Conservation (phyloP, 1,140 invertebrate species). For the Zaprionus gabonicus region DNA sequence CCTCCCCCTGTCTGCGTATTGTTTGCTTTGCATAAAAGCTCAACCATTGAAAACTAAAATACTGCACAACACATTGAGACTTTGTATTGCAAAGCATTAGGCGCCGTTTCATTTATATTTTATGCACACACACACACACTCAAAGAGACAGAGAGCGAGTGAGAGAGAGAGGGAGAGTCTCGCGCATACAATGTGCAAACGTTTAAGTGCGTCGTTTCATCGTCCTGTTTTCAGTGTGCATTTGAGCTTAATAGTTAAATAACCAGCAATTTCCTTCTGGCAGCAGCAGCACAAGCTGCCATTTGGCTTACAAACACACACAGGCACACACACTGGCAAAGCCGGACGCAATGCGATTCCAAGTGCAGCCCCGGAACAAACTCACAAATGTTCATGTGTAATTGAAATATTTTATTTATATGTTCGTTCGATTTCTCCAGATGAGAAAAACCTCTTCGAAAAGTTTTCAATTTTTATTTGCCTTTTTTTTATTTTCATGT, state of each 20-base stretch:
- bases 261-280: conserved; percentile 75
- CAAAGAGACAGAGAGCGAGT: neutral
- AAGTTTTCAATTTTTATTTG: conserved; percentile 12
- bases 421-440: conserved; percentile 14
- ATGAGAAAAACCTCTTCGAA: neutral
- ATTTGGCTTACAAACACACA: conserved; percentile 44
- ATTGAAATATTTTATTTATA: conserved; percentile 50
- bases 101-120: conserved; percentile 79
- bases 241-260: conserved; percentile 79
- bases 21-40: conserved; percentile 81
- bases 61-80: conserved; percentile 79
- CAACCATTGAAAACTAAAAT: conserved; percentile 82
- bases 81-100: conserved; percentile 77
- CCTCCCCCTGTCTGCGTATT: conserved; percentile 20
- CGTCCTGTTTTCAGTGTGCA: conserved; percentile 58
- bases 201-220: conserved; percentile 47
- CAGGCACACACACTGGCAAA: neutral
- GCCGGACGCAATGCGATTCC: neutral
- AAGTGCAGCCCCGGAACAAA: conserved; percentile 15
- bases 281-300: conserved; percentile 41
- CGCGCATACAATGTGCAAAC: conserved; percentile 27
- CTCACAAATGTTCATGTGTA: conserved; percentile 37
- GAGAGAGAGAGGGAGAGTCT: neutral
- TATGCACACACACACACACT: conserved; percentile 63
- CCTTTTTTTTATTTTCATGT: conserved; percentile 14